Evolutionary conservation across 2,113 vertebrate genomes (phyloP).

Genomic region (Ciconia boyciana): DNA sequence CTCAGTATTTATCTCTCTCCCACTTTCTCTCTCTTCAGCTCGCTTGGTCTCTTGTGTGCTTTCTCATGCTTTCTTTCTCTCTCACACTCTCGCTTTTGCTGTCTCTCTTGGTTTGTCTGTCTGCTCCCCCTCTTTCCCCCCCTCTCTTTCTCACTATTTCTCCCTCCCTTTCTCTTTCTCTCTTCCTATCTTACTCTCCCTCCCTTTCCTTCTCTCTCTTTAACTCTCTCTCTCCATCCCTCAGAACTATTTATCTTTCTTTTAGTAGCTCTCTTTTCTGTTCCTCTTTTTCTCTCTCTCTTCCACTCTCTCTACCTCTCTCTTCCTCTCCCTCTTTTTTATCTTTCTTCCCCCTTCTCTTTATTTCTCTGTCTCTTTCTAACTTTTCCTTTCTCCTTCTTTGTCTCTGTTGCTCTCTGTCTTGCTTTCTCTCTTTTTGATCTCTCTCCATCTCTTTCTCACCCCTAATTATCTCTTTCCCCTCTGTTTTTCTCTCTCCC

Average conservation of each 20-base stretch:
- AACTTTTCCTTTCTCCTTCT: background rate
- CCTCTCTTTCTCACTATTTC: background rate
- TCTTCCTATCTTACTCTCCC: background rate
- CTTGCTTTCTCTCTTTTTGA: background rate
- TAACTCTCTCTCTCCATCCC: too few relatives aligned
- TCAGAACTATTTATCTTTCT: too few relatives aligned
- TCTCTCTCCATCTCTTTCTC: background rate
- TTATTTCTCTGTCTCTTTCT: background rate
- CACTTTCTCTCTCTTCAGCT: background rate
- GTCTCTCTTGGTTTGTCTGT: background rate
- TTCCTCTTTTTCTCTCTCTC: background rate
- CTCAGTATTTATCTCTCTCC: background rate
- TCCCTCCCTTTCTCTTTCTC: background rate
- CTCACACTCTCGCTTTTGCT: background rate
- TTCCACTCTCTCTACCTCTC: too few relatives aligned
- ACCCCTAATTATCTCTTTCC: background rate
- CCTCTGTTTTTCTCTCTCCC: background rate
- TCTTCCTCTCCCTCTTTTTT: too few relatives aligned
- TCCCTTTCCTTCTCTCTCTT: background rate
- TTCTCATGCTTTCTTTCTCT: background rate
- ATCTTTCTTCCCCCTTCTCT: background rate
- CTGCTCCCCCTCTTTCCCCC: background rate
- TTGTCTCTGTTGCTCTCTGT: background rate
- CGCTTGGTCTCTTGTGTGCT: background rate
- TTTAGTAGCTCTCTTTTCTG: background rate